Conservation (phyloP, 2,113 vertebrate genomes). For the Solea solea region DNA sequence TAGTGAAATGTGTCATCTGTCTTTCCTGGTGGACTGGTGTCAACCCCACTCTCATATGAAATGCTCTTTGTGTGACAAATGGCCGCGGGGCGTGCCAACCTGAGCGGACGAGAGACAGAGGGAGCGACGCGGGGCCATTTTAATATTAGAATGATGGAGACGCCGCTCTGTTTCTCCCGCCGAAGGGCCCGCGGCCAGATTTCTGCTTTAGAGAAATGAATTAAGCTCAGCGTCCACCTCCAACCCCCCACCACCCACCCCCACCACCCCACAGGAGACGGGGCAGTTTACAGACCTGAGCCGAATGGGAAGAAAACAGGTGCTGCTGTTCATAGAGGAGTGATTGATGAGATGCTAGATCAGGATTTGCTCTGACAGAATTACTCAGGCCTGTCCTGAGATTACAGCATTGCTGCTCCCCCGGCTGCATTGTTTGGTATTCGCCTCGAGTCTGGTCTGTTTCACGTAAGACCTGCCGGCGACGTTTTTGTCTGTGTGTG, state of each 20-base stretch:
- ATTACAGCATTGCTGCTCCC: constrained; percentile 34
- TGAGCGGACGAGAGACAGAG: constrained; percentile 37
- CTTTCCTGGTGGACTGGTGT: constrained; percentile 55
- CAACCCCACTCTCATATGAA: constrained; percentile 45
- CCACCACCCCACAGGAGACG: constrained; percentile 28
- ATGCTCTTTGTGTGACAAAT: constrained; percentile 61
- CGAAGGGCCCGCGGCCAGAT: constrained; percentile 55
- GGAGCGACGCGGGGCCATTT: constrained; percentile 56
- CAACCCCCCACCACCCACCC: background rate
- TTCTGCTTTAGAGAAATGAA: constrained; percentile 59
- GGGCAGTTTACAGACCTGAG: constrained; percentile 45
- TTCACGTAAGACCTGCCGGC: constrained; percentile 46
- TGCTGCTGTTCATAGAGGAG: constrained; percentile 31
- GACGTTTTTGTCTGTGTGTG: constrained; percentile 2
- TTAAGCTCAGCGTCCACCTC: constrained; percentile 33
- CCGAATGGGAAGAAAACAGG: constrained; percentile 35
- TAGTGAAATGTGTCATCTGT: constrained; percentile 51
- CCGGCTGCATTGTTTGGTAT: constrained; percentile 39
- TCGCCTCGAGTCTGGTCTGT: constrained; percentile 42
- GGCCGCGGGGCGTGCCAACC: constrained; percentile 44
- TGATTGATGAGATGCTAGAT: constrained; percentile 62
- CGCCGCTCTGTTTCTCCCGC: constrained; percentile 39
- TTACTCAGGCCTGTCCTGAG: constrained; percentile 42
- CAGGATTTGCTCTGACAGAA: constrained; percentile 54
- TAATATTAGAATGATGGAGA: constrained; percentile 71